These are phyloP conservation scores for Heliconius hewitsoni DNA, from an alignment of 1,140 invertebrate genomes.

Conservation along the genomic window DNA sequence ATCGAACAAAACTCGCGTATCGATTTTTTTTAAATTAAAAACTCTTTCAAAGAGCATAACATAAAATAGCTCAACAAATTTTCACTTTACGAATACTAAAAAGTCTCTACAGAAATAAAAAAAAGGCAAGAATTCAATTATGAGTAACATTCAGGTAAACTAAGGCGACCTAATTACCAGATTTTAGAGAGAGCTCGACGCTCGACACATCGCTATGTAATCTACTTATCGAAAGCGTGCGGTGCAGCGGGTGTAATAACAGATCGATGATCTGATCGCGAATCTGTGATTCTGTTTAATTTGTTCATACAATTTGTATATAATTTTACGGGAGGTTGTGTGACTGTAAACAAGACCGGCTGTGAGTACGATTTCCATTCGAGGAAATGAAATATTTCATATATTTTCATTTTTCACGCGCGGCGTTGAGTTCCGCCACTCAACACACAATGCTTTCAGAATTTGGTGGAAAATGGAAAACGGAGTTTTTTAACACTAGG, in stretches of 20 bases:
- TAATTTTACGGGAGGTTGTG: neutral
- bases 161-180: constrained; percentile 40
- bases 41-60: neutral
- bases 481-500: too few species aligned
- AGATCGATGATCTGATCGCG: constrained; percentile 30
- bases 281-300: constrained; percentile 14
- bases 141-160: constrained; percentile 32
- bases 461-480: too few species aligned
- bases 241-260: constrained; percentile 33
- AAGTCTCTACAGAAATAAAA: neutral
- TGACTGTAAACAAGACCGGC: too few species aligned
- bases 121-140: constrained; percentile 24
- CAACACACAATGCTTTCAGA: too few species aligned
- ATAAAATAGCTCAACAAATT: constrained; percentile 9
- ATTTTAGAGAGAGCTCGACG: constrained; percentile 39
- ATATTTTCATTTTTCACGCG: too few species aligned
- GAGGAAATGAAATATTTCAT: too few species aligned
- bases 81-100: constrained; percentile 1
- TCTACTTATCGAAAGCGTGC: constrained; percentile 35
- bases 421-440: too few species aligned
- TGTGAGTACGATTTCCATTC: too few species aligned
- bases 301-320: neutral
- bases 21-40: neutral
- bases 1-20: neutral
- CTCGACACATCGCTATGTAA: constrained; percentile 31